Percentiles rank a stretch among this genome's conserved stretches.
These are phyloP conservation scores for Diphyllodes magnificus DNA, from an alignment of 2,113 vertebrate species.

Conservation along the genomic window DNA sequence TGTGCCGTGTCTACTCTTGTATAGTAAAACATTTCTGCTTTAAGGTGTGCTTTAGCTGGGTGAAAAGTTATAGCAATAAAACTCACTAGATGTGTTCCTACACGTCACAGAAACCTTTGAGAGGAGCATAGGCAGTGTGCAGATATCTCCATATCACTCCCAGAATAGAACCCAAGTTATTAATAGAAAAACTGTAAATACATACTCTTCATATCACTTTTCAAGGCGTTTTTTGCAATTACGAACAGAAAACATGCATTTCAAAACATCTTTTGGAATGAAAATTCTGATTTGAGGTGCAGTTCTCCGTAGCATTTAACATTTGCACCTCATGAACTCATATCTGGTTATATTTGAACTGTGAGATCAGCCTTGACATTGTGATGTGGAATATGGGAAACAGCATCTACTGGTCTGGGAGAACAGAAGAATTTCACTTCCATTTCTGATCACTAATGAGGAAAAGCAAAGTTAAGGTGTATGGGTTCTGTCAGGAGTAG, in stretches of 20 bases:
- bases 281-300: neutral
- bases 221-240: neutral
- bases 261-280: neutral
- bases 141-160: neutral
- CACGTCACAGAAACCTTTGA: neutral
- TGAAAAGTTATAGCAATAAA: neutral
- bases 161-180: neutral
- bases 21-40: neutral
- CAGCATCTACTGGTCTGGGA: neutral
- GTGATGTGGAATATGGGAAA: neutral
- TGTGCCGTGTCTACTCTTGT: neutral
- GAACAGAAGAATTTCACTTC: neutral
- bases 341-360: neutral
- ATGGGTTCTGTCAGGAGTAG: fast-evolving
- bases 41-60: neutral
- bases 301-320: neutral
- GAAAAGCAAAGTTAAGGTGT: neutral
- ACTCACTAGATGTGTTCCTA: neutral
- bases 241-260: neutral
- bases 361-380: neutral
- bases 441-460: neutral
- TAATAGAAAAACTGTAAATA: neutral
- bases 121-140: neutral
- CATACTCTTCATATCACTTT: neutral
- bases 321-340: neutral